Percentiles rank a stretch among this genome's conserved stretches.
These are phyloP conservation scores for Hyppa rectilinea DNA, from an alignment of 2,888 invertebrate genomes.

Conservation along the genomic window DNA sequence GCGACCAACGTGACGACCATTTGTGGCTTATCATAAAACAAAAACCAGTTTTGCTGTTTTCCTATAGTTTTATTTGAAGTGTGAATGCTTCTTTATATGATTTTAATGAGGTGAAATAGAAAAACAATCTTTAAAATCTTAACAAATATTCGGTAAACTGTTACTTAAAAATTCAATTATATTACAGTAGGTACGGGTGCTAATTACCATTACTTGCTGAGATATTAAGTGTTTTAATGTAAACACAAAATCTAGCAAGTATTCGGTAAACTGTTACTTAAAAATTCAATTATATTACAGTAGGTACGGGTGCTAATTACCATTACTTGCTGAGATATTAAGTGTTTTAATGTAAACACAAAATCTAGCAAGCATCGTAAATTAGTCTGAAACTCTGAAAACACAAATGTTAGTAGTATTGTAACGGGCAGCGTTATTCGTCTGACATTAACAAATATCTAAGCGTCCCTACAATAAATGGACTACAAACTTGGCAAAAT, in stretches of 20 bases:
- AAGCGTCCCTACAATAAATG: conserved; percentile 51
- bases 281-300: conserved; percentile 3
- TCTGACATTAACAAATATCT: conserved; percentile 51
- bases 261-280: no score
- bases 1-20: conserved; percentile 46
- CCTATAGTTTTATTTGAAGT: conserved; percentile 34
- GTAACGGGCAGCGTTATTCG: conserved; percentile 47
- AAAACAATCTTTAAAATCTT: conserved; percentile 5
- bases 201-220: conserved; percentile 26
- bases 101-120: conserved; percentile 11
- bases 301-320: conserved; percentile 16
- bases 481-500: conserved; percentile 63
- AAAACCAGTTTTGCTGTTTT: conserved; percentile 48
- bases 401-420: conserved; percentile 58
- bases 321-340: conserved; percentile 28
- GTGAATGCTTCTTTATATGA: conserved; percentile 20
- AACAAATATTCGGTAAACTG: conserved; percentile 3
- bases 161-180: conserved; percentile 12
- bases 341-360: conserved; percentile 31
- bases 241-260: conserved; percentile 25
- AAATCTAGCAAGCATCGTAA: conserved; percentile 47
- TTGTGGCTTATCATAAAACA: conserved; percentile 56
- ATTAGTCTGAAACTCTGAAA: conserved; percentile 64
- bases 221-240: conserved; percentile 34
- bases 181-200: background rate